Evolutionary conservation across 2,797 vertebrate species (phyloP).

Genomic region (Danio kyathit): DNA sequence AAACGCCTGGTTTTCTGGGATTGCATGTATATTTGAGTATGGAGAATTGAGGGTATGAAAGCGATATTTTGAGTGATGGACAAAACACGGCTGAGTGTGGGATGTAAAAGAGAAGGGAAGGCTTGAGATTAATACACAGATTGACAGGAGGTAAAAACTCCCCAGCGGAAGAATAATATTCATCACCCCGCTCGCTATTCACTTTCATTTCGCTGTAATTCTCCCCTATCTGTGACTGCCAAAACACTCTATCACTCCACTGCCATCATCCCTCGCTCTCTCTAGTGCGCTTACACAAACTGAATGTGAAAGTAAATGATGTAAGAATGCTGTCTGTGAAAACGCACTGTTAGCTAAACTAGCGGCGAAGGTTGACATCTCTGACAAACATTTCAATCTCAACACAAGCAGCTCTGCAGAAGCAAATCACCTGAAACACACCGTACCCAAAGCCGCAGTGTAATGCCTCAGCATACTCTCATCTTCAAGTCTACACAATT

Average conservation of each 20-base stretch:
- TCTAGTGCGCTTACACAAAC: slow-evolving; percentile 27
- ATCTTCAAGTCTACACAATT: slow-evolving; percentile 16
- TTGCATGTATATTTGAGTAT: slow-evolving; percentile 22
- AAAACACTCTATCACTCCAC: slow-evolving; percentile 33
- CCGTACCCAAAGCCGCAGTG: not conserved
- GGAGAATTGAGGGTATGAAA: slow-evolving; percentile 25
- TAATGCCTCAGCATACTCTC: slow-evolving; percentile 5
- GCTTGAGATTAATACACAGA: slow-evolving; percentile 72
- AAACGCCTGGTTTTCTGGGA: not conserved
- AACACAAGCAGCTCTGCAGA: slow-evolving; percentile 19
- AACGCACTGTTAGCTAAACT: slow-evolving; percentile 39
- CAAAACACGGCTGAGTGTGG: slow-evolving; percentile 31
- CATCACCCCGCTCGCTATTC: slow-evolving; percentile 63
- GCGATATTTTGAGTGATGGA: slow-evolving; percentile 23
- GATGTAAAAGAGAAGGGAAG: slow-evolving; percentile 52
- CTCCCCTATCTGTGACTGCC: slow-evolving; percentile 48
- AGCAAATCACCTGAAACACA: slow-evolving; percentile 25
- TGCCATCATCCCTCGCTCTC: slow-evolving; percentile 36
- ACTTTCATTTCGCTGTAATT: slow-evolving; percentile 61
- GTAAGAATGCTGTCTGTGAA: slow-evolving; percentile 46
- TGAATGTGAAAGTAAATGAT: slow-evolving; percentile 47
- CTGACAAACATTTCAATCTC: slow-evolving; percentile 54
- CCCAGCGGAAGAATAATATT: slow-evolving; percentile 66
- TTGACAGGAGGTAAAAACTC: slow-evolving; percentile 65
- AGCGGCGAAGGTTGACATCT: slow-evolving; percentile 39